Base-by-base conservation (phyloP, 92 coral and sea anemone species). In the Palythoa grandis region DNA sequence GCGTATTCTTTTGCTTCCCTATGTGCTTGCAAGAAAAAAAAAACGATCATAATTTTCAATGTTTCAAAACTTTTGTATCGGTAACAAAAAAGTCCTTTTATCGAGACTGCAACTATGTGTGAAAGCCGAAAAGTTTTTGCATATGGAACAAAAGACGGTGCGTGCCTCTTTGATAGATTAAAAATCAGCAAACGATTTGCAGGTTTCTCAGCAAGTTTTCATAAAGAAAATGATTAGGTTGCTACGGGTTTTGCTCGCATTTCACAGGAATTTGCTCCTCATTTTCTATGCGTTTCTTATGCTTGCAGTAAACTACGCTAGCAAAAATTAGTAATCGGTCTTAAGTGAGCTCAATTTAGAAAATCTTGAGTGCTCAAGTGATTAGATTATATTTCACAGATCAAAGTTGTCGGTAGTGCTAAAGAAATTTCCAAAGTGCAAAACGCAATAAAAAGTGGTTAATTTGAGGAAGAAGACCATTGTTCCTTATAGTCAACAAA, bases 311-410 rank as follows among this genome's bases (percentile, higher is more conserved):
- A 80, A 11, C 47, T 80, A 65, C 39, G 74, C 22, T 66, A 66
- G 74, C 35, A 57, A 47, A 80, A 80, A 80, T 80, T 73, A 66
- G 85, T 80, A 80, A 80, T 80, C 85, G 85, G 72, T 68, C 60
- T 22, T 80, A 80, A 80, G 84, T 20, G 84, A 63, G 85, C 23
- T 52, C 85, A 67, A 80, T 80, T 80, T 80, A 65, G 72, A 67
- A 29, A 70, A 80, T 65, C 74, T 80, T 80, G 85, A 80, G 74
- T 80, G 85, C 85, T 80, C 85, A 80, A 80, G 75, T 80, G 85
- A 80, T 80, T 65, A 80, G 53, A 80, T 80, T 80, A 80, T 66
- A 73, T 80, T 80, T 80, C 85, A 48, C 22, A 66, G 85, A 80
- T 80, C 74, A 80, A 40, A 65, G 85, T 80, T 39, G 84, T 80